Evolutionary conservation across 2,888 invertebrate genomes (phyloP).

Genomic region (Ornithoptera priamus): DNA sequence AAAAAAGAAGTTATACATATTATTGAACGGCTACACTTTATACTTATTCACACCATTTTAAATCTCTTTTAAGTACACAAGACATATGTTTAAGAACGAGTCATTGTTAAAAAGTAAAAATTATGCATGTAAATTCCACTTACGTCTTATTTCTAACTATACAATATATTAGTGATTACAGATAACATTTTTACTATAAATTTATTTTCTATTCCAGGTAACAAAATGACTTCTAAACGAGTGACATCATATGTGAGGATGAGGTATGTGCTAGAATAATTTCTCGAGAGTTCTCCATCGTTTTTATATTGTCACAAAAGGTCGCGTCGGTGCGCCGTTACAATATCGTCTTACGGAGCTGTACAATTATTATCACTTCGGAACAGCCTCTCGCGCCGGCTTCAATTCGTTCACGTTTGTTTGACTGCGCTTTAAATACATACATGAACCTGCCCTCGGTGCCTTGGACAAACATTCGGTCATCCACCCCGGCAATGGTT

Average conservation of each 20-base stretch:
- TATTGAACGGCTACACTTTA: too few species aligned
- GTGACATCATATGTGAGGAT: constrained; percentile 59
- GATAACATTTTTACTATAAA: not conserved
- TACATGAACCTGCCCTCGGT: constrained; percentile 55
- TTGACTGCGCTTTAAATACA: constrained; percentile 49
- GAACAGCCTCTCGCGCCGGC: constrained; percentile 32
- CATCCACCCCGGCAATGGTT: constrained; percentile 68
- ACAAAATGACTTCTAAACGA: constrained; percentile 75
- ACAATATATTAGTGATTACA: too few species aligned
- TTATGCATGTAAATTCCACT: too few species aligned
- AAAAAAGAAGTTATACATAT: too few species aligned
- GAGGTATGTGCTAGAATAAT: constrained; percentile 63
- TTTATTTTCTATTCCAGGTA: constrained; percentile 68
- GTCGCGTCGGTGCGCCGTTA: constrained; percentile 49
- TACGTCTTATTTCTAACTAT: too few species aligned
- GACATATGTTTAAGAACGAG: too few species aligned
- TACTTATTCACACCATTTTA: too few species aligned
- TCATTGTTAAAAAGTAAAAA: too few species aligned
- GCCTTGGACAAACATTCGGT: constrained; percentile 65
- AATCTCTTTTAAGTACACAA: too few species aligned
- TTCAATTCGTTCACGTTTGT: constrained; percentile 27
- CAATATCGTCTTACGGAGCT: constrained; percentile 39
- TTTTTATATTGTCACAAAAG: constrained; percentile 36
- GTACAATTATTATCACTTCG: constrained; percentile 36
- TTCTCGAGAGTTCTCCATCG: constrained; percentile 47